Percentiles rank a stretch among this genome's conserved stretches.
These are phyloP conservation scores for Sceloporus tristichus DNA, from an alignment of 2,113 vertebrate genomes.

Conservation along the genomic window DNA sequence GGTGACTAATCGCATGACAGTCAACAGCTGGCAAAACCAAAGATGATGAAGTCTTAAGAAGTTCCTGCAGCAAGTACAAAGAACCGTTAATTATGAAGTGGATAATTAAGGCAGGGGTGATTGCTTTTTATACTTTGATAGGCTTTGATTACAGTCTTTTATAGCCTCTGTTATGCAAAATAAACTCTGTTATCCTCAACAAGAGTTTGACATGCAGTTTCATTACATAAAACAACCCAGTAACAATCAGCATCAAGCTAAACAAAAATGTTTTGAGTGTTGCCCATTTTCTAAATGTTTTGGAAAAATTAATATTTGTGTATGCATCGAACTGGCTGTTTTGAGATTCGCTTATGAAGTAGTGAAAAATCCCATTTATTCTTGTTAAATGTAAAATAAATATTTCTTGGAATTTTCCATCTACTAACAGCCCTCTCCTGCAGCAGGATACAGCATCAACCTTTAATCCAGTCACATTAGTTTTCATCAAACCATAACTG, in stretches of 20 bases:
- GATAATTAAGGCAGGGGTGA: conserved; percentile 22
- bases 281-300: conserved; percentile 14
- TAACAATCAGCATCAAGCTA: conserved; percentile 21
- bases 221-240: conserved; percentile 23
- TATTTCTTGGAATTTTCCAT: not conserved
- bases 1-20: conserved; percentile 48
- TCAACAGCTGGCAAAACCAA: conserved; percentile 78
- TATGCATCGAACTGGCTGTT: conserved; percentile 10
- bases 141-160: conserved; percentile 39
- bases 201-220: conserved; percentile 21
- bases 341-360: not conserved
- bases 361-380: not conserved
- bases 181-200: conserved; percentile 11
- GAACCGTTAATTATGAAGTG: conserved; percentile 46
- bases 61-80: conserved; percentile 68
- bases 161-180: not conserved
- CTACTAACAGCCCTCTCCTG: no score
- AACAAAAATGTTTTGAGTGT: conserved; percentile 5
- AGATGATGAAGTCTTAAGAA: conserved; percentile 71
- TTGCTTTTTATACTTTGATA: conserved; percentile 15
- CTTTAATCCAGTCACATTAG: no score
- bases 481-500: no score
- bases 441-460: no score
- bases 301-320: not conserved
- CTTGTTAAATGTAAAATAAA: not conserved